A percentile compares a stretch with the other conserved stretches of the same genome.
Conservation (phyloP, 1,140 invertebrate genomes). For the Drosophila novamexicana region DNA sequence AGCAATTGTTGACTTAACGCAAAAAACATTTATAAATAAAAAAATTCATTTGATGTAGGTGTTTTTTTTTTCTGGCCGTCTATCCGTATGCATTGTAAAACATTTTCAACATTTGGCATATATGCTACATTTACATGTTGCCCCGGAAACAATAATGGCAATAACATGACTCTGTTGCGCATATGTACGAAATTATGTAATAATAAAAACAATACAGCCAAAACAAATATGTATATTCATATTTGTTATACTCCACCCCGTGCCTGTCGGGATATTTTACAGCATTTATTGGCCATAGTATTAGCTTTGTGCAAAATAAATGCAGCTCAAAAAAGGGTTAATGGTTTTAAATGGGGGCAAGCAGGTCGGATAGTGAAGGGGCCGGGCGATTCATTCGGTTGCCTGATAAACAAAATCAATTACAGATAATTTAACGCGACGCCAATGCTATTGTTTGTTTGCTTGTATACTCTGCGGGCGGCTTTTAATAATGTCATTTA, state of each 20-base stretch:
- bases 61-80: conserved; percentile 21
- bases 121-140: conserved; percentile 9
- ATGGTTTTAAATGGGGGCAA: conserved; percentile 13
- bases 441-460: conserved; percentile 48
- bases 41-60: conserved; percentile 17
- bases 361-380: not conserved
- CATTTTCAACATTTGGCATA: conserved; percentile 25
- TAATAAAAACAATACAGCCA: conserved; percentile 60
- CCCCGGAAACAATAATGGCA: conserved; percentile 21
- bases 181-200: conserved; percentile 52
- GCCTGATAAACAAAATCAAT: conserved; percentile 78
- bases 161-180: conserved; percentile 34
- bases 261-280: conserved; percentile 11
- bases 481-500: conserved; percentile 77
- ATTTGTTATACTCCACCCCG: conserved; percentile 13
- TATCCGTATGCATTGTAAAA: conserved; percentile 4
- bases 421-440: conserved; percentile 74
- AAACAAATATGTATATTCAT: conserved; percentile 66
- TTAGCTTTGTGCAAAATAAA: conserved; percentile 30
- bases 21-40: conserved; percentile 13
- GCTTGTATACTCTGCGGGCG: conserved; percentile 41
- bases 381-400: conserved; percentile 1
- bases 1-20: conserved; percentile 4
- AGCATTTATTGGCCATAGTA: conserved; percentile 21
- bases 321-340: conserved; percentile 36